Evolutionary conservation across 2,113 vertebrate species (phyloP).

Genomic region (Mesembrinibis cayennensis): DNA sequence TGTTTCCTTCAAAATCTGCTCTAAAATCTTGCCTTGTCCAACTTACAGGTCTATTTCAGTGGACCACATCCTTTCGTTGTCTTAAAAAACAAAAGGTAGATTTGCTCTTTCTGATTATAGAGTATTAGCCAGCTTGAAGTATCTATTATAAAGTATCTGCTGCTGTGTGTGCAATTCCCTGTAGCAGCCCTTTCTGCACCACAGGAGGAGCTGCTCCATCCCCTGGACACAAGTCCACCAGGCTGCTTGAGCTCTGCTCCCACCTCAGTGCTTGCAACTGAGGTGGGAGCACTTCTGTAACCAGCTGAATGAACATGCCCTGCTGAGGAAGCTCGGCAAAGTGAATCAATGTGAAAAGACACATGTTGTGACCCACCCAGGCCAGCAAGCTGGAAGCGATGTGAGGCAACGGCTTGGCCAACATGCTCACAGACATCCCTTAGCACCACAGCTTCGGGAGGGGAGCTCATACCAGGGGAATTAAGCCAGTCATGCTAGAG

Average conservation of each 20-base stretch:
- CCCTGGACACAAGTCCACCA: background rate
- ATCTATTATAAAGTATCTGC: background rate
- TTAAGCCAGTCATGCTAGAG: background rate
- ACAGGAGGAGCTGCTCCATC: accelerated
- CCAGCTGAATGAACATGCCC: background rate
- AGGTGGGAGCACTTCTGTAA: background rate
- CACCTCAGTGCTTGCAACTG: background rate
- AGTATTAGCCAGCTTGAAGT: background rate
- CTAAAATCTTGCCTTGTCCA: background rate
- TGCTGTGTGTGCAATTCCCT: accelerated
- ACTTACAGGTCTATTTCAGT: background rate
- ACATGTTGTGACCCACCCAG: background rate
- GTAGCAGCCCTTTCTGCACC: background rate
- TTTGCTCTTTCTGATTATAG: background rate
- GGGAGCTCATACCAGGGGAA: background rate
- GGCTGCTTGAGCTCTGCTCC: background rate
- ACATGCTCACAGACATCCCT: background rate
- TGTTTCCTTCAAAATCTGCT: background rate
- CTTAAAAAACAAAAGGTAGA: background rate
- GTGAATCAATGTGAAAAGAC: background rate
- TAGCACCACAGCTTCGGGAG: background rate
- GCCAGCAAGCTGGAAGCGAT: background rate
- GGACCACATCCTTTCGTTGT: background rate
- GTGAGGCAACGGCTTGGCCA: background rate
- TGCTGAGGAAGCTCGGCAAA: background rate